Base-by-base conservation (phyloP, 2,797 vertebrate species). In the Natrix natrix region DNA sequence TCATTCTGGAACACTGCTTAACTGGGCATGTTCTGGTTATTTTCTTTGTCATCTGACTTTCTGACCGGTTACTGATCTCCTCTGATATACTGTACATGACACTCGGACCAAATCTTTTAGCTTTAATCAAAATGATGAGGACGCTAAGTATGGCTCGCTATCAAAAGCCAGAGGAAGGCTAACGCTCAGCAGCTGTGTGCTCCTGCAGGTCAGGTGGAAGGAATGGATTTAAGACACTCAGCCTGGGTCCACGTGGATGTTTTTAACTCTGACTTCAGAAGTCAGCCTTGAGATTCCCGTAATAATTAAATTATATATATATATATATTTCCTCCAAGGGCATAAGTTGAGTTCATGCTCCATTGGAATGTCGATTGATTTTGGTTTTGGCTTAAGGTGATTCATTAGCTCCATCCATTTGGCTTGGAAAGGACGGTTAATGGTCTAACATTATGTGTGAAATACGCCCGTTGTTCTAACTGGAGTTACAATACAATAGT, bases 31-130 rank as follows among this genome's bases (percentile, higher is more conserved):
- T 97, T 97, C 97, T 97, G 96, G 97, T 96, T 96, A 93, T 97
- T 97, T 97, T 97, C 94, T 96, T 97, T 98, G 98, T 99, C 98
- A 99, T 98, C 98, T 99, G 99, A 99, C 98, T 98, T 98, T 98
- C 98, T 98, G 98, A 98, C 97, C 97, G 98, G 97, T 97, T 98
- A 98, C 98, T 99, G 98, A 98, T 98, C 98, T 98, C 98, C 98
- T 99, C 98, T 99, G 99, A 99, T 98, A 98, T 98, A 98, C 98
- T 97, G 97, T 98, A 98, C 97, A 98, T 98, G 99, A 99, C 99
- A 99, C 97, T 96, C 97, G 96, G 97, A 97, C 98, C 97, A 97
- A 98, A 97, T 97, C 87, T 52, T 52, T 52, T 52, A 52, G 96
- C 97, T 98, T 98, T 98, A 98, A 99, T 98, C 98, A 98, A 97